Evolutionary conservation across 2,888 invertebrate species (phyloP).

Genomic region (Alentia gelatinosa): DNA sequence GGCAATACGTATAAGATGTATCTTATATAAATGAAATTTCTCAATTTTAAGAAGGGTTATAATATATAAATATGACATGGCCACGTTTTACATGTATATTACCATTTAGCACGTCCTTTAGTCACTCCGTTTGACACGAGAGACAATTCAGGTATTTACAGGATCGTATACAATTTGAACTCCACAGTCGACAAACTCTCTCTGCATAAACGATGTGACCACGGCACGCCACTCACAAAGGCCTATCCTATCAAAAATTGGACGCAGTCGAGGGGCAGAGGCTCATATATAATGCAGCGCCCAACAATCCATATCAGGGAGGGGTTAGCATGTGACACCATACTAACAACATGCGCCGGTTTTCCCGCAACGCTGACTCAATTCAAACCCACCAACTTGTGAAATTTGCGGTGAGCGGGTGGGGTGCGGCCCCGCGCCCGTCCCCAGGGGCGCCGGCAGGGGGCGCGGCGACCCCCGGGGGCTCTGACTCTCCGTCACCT

Average conservation of each 20-base stretch:
- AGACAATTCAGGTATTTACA: no score
- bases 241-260: background rate
- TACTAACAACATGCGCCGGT: slow-evolving; percentile 7
- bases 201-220: background rate
- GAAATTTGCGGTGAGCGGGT: slow-evolving; percentile 15
- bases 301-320: slow-evolving; percentile 5
- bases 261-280: slow-evolving; percentile 15
- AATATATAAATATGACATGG: no score
- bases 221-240: background rate
- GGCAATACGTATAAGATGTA: no score
- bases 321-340: slow-evolving; percentile 40
- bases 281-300: slow-evolving; percentile 29
- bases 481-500: slow-evolving; percentile 24
- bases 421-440: slow-evolving; percentile 4
- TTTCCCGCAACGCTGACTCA: slow-evolving; percentile 19
- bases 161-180: no score
- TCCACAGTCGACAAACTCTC: no score
- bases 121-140: no score
- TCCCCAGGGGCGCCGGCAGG: background rate
- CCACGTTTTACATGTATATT: no score
- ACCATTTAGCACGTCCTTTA: no score
- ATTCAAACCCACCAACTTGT: slow-evolving; percentile 40
- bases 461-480: background rate
- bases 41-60: no score
- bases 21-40: no score